A percentile compares a stretch with the other conserved stretches of the same genome.
Evolutionary conservation across 2,888 invertebrate species (phyloP).

Genomic region (Barypeithes pellucidus): DNA sequence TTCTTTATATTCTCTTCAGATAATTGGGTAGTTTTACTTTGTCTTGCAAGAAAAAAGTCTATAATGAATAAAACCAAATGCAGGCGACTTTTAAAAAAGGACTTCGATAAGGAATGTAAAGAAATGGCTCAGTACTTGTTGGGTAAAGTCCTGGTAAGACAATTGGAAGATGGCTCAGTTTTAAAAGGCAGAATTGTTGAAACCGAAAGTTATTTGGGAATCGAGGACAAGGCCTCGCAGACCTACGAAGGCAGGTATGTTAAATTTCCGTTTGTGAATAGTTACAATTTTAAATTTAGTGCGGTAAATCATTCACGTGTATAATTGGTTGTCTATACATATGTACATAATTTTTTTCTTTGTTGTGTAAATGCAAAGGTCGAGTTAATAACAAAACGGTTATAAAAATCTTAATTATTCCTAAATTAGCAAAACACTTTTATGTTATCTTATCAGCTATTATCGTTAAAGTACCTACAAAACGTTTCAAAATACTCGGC

Average conservation of each 20-base stretch:
- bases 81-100: conserved; percentile 54
- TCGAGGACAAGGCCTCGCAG: conserved; percentile 79
- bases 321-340: conserved; percentile 16
- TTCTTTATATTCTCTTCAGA: neutral
- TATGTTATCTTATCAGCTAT: neutral
- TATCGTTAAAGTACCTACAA: neutral
- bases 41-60: neutral
- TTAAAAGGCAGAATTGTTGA: conserved; percentile 80
- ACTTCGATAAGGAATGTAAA: conserved; percentile 54
- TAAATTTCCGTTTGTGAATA: neutral
- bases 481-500: neutral
- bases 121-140: conserved; percentile 69
- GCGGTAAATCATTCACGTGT: neutral
- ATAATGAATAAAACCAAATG: conserved; percentile 6
- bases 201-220: conserved; percentile 82
- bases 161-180: conserved; percentile 71
- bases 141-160: conserved; percentile 77
- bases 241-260: conserved; percentile 71
- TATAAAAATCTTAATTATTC: neutral
- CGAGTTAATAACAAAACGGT: conserved; percentile 1
- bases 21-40: neutral
- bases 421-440: neutral
- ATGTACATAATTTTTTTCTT: neutral
- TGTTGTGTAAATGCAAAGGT: conserved; percentile 16
- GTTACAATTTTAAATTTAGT: conserved; percentile 1